phyloP scores from a whole-genome alignment of 2,113 vertebrate genomes.

The Ophthalmolycus amberensis region DNA sequence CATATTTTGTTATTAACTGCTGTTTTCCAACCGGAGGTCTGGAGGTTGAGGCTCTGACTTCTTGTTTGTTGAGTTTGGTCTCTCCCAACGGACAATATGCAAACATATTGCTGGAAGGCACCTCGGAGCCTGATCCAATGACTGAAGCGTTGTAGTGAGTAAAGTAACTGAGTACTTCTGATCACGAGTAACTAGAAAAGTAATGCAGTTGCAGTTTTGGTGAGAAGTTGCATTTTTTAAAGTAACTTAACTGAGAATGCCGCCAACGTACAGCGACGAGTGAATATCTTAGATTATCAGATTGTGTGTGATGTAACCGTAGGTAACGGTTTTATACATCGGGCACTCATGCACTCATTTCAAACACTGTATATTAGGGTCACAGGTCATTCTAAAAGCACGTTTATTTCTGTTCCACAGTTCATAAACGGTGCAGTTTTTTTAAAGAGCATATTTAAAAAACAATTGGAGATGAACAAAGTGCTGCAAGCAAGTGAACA shows the following conservation, averaged over 20 bases:
- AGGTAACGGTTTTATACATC: not conserved
- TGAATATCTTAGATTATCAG: not conserved
- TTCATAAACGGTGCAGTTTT: not conserved
- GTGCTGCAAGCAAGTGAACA: not conserved
- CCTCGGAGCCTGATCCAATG: no score
- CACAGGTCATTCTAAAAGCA: not conserved
- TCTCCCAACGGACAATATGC: no score
- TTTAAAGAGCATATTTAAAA: not conserved
- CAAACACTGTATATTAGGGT: not conserved
- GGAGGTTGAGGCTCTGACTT: no score
- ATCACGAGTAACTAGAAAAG: not conserved
- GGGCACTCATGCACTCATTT: not conserved
- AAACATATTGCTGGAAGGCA: no score
- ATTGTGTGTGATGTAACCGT: not conserved
- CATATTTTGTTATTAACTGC: no score
- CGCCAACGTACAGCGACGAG: not conserved
- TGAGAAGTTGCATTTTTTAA: not conserved
- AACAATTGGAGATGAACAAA: no score
- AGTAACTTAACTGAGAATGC: no score
- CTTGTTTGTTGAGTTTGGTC: no score
- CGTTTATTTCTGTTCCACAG: not conserved
- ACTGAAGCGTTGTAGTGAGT: no score
- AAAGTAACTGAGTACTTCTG: not conserved
- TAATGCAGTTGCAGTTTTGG: not conserved
- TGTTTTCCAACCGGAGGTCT: no score